These are phyloP conservation scores for Lacerta viridis DNA, from an alignment of 2,797 vertebrate species.

Conservation along the genomic window DNA sequence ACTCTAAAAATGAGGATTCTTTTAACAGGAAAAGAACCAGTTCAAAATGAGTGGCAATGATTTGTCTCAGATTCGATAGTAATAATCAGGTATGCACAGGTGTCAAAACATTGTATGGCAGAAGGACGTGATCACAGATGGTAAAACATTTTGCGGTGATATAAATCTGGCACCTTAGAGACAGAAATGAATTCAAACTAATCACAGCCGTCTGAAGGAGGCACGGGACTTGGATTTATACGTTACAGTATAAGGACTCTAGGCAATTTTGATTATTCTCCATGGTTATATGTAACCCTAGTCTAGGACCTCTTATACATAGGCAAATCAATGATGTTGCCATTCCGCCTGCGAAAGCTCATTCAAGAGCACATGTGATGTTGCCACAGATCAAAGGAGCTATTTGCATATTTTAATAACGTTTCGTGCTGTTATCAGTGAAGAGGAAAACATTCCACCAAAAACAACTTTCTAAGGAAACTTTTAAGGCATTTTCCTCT, in stretches of 20 bases:
- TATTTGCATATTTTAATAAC: neutral
- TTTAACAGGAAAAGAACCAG: neutral
- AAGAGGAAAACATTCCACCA: neutral
- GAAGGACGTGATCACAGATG: constrained; percentile 1
- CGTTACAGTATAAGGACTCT: neutral
- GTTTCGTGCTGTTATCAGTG: neutral
- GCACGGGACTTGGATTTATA: neutral
- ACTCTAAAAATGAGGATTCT: neutral
- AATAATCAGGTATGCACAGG: neutral
- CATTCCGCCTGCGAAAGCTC: neutral
- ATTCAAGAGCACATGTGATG: neutral
- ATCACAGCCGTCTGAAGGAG: neutral
- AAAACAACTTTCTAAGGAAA: neutral
- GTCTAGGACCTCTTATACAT: neutral
- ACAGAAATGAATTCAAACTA: constrained; percentile 34
- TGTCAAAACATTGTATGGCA: constrained; percentile 24
- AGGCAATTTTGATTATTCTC: neutral
- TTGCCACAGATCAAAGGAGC: neutral
- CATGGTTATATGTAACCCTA: neutral
- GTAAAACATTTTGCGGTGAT: neutral
- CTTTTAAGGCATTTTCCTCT: neutral
- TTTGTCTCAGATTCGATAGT: neutral
- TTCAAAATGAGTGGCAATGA: constrained; percentile 15
- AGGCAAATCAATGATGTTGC: neutral
- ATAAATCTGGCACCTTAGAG: constrained; percentile 16